These are phyloP conservation scores for Gymnosoma rotundatum DNA, from an alignment of 2,888 invertebrate species.

Conservation along the genomic window DNA sequence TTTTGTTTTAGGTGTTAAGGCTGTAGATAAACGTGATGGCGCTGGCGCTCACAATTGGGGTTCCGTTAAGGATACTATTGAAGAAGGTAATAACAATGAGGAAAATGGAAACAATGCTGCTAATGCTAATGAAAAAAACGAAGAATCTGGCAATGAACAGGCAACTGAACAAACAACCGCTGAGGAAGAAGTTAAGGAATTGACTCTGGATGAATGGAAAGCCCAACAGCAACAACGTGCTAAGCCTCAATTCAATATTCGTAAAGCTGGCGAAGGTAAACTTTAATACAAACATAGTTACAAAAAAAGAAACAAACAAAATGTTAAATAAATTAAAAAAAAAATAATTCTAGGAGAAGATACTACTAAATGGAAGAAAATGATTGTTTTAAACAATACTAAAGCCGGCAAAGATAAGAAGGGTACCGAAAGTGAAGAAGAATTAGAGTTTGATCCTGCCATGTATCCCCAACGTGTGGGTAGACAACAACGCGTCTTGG, in stretches of 20 bases:
- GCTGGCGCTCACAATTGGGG: conserved; percentile 99
- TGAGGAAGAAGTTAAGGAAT: conserved; percentile 91
- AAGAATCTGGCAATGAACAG: conserved; percentile 81
- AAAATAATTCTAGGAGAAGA: conserved; percentile 86
- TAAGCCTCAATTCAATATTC: conserved; percentile 94
- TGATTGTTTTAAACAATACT: conserved; percentile 88
- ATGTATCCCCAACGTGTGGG: conserved; percentile 94
- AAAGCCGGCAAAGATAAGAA: conserved; percentile 84
- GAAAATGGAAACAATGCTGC: conserved; percentile 67
- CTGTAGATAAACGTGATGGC: conserved; percentile 97
- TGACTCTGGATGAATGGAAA: conserved; percentile 98
- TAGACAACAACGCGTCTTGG: conserved; percentile 92
- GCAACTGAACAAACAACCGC: conserved; percentile 83
- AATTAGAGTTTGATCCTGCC: conserved; percentile 88
- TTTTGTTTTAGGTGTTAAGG: conserved; percentile 86
- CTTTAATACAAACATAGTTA: too few species aligned
- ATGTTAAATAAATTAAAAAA: not conserved
- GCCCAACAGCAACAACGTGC: conserved; percentile 91
- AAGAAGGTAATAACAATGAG: conserved; percentile 82
- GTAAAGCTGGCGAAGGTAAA: conserved; percentile 94
- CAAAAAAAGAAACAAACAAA: too few species aligned
- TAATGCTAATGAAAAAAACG: conserved; percentile 74
- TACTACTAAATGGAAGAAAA: conserved; percentile 95
- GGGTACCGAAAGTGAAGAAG: conserved; percentile 86
- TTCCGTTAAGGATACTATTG: conserved; percentile 94